phyloP scores from a whole-genome alignment of 2,113 vertebrate species.

The Lonchura striata region DNA sequence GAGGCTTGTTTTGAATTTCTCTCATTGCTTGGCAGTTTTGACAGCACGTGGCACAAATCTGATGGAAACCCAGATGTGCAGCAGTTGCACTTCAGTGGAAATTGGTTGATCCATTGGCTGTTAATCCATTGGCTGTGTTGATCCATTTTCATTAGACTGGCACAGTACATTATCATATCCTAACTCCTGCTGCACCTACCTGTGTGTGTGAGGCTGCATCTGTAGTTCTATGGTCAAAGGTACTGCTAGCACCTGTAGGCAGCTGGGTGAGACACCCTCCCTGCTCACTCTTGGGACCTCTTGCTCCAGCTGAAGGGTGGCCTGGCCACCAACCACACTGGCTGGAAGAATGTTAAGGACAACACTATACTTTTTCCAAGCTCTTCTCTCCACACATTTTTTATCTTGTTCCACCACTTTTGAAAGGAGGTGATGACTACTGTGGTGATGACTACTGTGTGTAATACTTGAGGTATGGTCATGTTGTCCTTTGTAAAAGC shows the following conservation, averaged over 20 bases:
- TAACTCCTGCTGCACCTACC: neutral
- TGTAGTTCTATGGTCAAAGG: neutral
- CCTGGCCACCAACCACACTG: neutral
- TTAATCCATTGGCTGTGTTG: neutral
- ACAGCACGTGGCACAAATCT: neutral
- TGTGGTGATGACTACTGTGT: neutral
- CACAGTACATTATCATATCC: rapidly evolving
- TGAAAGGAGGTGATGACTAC: neutral
- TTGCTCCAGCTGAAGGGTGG: neutral
- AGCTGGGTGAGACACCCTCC: neutral
- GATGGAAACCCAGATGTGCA: neutral
- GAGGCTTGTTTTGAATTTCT: neutral
- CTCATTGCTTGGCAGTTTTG: neutral
- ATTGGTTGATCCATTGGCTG: neutral
- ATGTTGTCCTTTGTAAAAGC: neutral
- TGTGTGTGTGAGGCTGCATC: rapidly evolving
- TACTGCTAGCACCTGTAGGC: neutral
- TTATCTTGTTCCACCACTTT: neutral
- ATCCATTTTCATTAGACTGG: neutral
- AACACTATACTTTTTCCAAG: neutral
- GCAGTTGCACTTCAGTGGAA: neutral
- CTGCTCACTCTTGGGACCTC: neutral
- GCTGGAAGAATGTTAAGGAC: neutral
- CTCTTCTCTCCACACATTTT: neutral
- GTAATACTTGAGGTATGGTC: neutral